These are phyloP conservation scores for Pissodes strobi DNA, from an alignment of 1,140 invertebrate species.

Conservation along the genomic window DNA sequence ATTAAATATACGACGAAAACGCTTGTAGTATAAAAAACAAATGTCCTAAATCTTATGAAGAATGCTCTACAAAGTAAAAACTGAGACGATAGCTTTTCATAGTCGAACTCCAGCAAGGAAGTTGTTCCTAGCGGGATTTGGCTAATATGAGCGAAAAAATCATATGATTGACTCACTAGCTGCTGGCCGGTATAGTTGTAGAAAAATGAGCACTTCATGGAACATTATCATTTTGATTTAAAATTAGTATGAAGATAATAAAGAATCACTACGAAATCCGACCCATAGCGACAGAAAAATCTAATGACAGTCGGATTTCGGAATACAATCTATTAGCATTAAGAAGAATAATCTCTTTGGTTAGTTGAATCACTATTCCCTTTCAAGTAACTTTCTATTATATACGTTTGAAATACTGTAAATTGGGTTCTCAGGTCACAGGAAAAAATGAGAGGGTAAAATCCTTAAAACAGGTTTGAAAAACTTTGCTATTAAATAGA, in stretches of 20 bases:
- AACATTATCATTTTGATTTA: slow-evolving; percentile 50
- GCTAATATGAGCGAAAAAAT: slow-evolving; percentile 15
- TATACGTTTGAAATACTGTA: slow-evolving; percentile 44
- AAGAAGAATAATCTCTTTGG: slow-evolving; percentile 54
- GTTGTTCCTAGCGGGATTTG: not conserved
- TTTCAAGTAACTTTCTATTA: slow-evolving; percentile 39
- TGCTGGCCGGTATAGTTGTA: slow-evolving; percentile 40
- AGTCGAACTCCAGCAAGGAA: too few relatives aligned
- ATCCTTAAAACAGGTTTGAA: too few relatives aligned
- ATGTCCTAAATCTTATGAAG: too few relatives aligned
- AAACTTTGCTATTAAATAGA: too few relatives aligned
- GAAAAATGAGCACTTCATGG: slow-evolving; percentile 51
- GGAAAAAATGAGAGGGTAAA: too few relatives aligned
- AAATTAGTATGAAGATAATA: slow-evolving; percentile 47
- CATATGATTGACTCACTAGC: slow-evolving; percentile 22
- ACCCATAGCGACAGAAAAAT: slow-evolving; percentile 15
- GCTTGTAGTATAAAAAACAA: too few relatives aligned
- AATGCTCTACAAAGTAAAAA: too few relatives aligned
- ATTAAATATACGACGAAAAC: too few relatives aligned
- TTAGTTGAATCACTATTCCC: slow-evolving; percentile 51
- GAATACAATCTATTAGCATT: slow-evolving; percentile 49
- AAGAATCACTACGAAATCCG: slow-evolving; percentile 41
- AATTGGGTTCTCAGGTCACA: slow-evolving; percentile 19
- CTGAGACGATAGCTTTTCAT: too few relatives aligned
- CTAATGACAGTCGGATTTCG: slow-evolving; percentile 14